phyloP scores from a whole-genome alignment of 2,888 invertebrate genomes.

The Troides helena region DNA sequence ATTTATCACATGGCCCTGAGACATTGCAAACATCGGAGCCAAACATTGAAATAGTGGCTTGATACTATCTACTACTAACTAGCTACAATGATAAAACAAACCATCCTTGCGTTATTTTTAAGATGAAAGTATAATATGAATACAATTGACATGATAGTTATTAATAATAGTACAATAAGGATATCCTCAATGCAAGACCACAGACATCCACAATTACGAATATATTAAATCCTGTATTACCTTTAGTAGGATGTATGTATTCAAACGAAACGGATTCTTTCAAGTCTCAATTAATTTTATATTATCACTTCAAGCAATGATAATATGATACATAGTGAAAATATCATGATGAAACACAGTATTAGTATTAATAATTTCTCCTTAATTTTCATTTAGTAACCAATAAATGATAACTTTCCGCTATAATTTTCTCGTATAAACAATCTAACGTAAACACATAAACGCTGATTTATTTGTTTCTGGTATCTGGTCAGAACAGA shows the following conservation, averaged over 20 bases:
- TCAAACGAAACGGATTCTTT: too few species aligned
- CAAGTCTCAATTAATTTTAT: too few species aligned
- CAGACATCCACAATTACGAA: too few species aligned
- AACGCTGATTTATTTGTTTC: conserved; percentile 25
- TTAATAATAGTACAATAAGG: too few species aligned
- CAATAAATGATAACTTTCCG: conserved; percentile 7
- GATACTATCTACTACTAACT: neutral
- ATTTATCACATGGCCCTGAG: neutral
- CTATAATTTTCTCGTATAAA: conserved; percentile 16
- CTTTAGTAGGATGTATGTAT: too few species aligned
- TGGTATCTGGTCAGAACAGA: conserved; percentile 17
- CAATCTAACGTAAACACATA: conserved; percentile 22
- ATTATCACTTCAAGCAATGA: too few species aligned
- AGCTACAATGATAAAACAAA: neutral
- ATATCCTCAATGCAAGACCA: too few species aligned
- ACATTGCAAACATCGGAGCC: neutral
- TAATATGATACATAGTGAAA: too few species aligned
- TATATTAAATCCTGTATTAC: too few species aligned
- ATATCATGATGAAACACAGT: neutral
- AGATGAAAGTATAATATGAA: too few species aligned
- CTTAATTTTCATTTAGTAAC: neutral
- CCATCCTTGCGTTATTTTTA: neutral
- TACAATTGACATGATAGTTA: too few species aligned
- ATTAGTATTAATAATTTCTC: neutral
- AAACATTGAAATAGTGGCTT: neutral